Base-by-base conservation (phyloP, 2,113 vertebrate genomes). In the Odontophorus gujanensis region DNA sequence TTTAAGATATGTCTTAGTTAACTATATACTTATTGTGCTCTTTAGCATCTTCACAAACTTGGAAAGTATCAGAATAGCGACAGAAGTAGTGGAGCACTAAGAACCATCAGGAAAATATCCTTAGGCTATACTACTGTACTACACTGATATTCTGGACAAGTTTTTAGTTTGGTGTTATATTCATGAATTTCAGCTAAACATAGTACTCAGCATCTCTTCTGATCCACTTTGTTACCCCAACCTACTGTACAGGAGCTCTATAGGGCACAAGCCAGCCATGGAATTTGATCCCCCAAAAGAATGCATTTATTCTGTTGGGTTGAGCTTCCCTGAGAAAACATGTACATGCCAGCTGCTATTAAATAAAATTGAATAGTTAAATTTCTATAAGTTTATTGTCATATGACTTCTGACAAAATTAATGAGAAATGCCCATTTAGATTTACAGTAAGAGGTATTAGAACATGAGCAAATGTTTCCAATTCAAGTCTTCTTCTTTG, bases 21-120 rank as follows among this genome's bases (percentile, higher is more conserved):
- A 78, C 38, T 6, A 13, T 25, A 6, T 24, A 81, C 80, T 40
- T 94, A 67, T 94, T 42, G n/a, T 83, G 65, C 28, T 88, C 61
- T 38, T 93, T 90, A 93, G 28, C 38, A 30, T 71, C 73, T 74
- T 94, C 55, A 67, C 32, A 58, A 88, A 67, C 42, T 18, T 28
- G 73, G 59, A 80, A 55, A 83, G 32, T 85, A 74, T 83, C 72
- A 78, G 87, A 91, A 90, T 63, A 90, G 88, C 72, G 90, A 50
- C 71, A 87, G 71, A 91, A 85, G 25, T 73, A 89, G 43, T 50
- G 42, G 80, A 13, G 0, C 85, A 65, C 78, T 93, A 88, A 90
- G 93, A 75, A 72, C 82, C 82, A 83, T 90, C 50, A 83, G 65
- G 73, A 94, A 90, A 95, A 88, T 93, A 93, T 50, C 95, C 85